Evolutionary conservation across 1,140 invertebrate genomes (phyloP).

Genomic region (Drosophila varians): DNA sequence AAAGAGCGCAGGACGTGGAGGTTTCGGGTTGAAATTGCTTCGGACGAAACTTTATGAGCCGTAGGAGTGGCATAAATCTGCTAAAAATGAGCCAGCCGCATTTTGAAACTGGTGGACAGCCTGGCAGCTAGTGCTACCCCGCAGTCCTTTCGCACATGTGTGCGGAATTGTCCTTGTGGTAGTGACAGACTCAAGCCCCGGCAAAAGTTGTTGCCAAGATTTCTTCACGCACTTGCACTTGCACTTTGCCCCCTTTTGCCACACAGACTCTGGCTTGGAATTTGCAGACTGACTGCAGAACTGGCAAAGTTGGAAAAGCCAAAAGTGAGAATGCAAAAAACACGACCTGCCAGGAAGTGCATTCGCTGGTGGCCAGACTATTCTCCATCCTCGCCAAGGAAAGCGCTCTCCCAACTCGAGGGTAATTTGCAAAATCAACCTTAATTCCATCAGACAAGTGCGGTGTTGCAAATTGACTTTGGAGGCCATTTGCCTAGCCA

Average conservation of each 20-base stretch:
- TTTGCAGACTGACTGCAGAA: not conserved
- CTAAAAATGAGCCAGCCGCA: slow-evolving; percentile 13
- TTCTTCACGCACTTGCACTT: slow-evolving; percentile 24
- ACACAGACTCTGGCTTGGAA: not conserved
- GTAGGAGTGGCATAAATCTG: slow-evolving; percentile 49
- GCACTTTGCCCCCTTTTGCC: slow-evolving; percentile 21
- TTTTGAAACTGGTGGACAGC: slow-evolving; percentile 18
- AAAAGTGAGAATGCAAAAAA: slow-evolving; percentile 14
- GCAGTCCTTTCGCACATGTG: not conserved
- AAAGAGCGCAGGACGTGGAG: slow-evolving; percentile 9
- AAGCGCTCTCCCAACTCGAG: not conserved
- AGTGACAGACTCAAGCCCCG: slow-evolving; percentile 5
- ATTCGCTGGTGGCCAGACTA: slow-evolving; percentile 7
- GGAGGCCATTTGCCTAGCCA: slow-evolving; percentile 12
- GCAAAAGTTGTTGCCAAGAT: slow-evolving; percentile 13
- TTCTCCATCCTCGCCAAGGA: slow-evolving; percentile 7
- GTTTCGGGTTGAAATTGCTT: slow-evolving; percentile 41
- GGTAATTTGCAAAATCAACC: slow-evolving; percentile 43
- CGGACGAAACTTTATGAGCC: slow-evolving; percentile 40
- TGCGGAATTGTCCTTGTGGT: not conserved
- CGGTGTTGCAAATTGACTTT: slow-evolving; percentile 53
- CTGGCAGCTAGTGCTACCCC: slow-evolving; percentile 3
- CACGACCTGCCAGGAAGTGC: not conserved
- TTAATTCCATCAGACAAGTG: slow-evolving; percentile 47
- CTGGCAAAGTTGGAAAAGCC: not conserved